These are phyloP conservation scores for Xiphophorus couchianus DNA, from an alignment of 2,113 vertebrate species.

Conservation along the genomic window DNA sequence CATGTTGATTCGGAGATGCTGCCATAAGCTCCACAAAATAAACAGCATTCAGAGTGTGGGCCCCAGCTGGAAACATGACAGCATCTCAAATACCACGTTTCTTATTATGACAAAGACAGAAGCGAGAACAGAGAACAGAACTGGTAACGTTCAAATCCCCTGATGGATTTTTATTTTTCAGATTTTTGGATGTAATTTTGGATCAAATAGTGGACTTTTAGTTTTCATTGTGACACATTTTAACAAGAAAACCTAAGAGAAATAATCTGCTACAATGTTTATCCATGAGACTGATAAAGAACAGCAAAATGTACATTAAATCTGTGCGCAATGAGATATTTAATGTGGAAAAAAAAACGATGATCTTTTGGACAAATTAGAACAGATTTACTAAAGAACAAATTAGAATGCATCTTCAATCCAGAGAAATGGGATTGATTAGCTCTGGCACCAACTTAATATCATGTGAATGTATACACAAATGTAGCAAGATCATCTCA, in stretches of 20 bases:
- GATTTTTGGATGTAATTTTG: conserved; percentile 20
- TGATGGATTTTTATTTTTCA: conserved; percentile 23
- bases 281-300: neutral
- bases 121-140: conserved; percentile 17
- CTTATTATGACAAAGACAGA: conserved; percentile 31
- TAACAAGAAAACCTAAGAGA: conserved; percentile 18
- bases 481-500: neutral
- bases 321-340: neutral
- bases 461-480: neutral
- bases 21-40: conserved; percentile 67
- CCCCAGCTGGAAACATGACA: conserved; percentile 68
- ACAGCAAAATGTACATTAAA: neutral
- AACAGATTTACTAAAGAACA: neutral
- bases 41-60: conserved; percentile 67
- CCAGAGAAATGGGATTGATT: neutral
- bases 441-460: neutral
- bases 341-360: neutral
- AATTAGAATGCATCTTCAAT: neutral
- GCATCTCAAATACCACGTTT: conserved; percentile 49
- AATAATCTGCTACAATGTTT: conserved; percentile 11
- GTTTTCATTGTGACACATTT: conserved; percentile 27
- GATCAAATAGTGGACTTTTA: conserved; percentile 14
- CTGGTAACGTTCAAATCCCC: conserved; percentile 19
- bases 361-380: neutral
- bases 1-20: conserved; percentile 69